Evolutionary conservation across 2,113 vertebrate species (phyloP), one percentile per base, ranked within the genome.

Genomic region (Bujurquina vittata): DNA sequence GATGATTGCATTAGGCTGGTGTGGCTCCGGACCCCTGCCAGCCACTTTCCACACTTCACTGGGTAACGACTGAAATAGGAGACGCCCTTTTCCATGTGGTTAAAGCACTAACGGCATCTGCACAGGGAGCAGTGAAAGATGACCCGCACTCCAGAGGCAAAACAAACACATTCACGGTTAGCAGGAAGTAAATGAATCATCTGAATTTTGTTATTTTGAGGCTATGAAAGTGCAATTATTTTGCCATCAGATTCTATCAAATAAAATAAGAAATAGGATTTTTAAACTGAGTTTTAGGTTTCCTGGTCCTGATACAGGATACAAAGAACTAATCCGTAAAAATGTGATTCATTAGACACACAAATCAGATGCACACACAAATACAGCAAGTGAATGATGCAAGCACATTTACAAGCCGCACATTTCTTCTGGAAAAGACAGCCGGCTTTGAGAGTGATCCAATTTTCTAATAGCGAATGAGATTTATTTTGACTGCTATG

Each of bases 41-140:
- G 91, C 83, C 58, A n/a, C 88, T 88, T 86, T 93, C 84, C 86
- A 89, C 89, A 91, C 88, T 90, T 91, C 83, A 67, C 81, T 1
- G 84, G 74, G 61, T 93, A 91, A 93, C 89, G 92, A 89, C 89
- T 94, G 93, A 93, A 94, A 95, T 77, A 57, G 65, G 93, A 95
- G 93, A 89, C 79, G 88, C 73, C 78, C 74, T 88, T 93, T 92
- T 88, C 85, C 81, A 84, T 92, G 88, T 26, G 57, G 91, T 90
- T 92, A 84, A 84, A 90, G 78, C 91, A 87, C 79, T 88, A 81
- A 80, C 82, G 80, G 89, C 83, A 90, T 91, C 85, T 88, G 76
- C 20, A 61, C 79, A 43, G 69, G 84, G 29, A 85, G 67, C 69
- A 78, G 62, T 81, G 86, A 89, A 79, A 77, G 49, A 75, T 14